Base-by-base conservation (phyloP, 2,888 invertebrate species). In the Melieria picta region DNA sequence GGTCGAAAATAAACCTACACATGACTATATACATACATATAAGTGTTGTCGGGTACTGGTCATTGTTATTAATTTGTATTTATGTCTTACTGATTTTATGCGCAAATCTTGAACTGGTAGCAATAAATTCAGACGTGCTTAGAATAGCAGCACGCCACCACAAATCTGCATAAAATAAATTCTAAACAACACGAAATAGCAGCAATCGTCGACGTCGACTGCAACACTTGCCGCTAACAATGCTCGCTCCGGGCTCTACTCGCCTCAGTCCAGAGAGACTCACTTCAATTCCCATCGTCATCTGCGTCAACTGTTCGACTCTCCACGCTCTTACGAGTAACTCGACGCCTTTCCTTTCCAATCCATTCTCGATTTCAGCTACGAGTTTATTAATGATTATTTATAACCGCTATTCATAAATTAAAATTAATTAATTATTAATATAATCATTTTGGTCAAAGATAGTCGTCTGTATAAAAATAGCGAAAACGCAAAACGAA, bases 341-440 rank as follows among this genome's bases (percentile, higher is more conserved):
- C 16, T 16, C 55, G 16, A 13, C 56, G 56, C 11, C 67, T 60
- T 74, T 65, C 16, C 16, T 45, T 63, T 72, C 69, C 67, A 60
- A 52, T 64, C 65, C 45, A 63, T 65, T 68, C 46, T 70, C 55
- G 43, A 67, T 63, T 30, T 30, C 30, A 30, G 30, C 30, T 30
- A n/a, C n/a, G 46, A 58, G 70, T 82, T 83, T 83, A 81, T 84
- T 83, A 83, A 82, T 82, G 80, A 80, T 81, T 81, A 80, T 83
- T 82, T 82, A 82, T 79, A 81, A 78, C 82, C 79, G 82, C 81
- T 81, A 82, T 82, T 82, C 81, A 83, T 81, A 82, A 82, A 83
- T 80, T 82, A 69, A 81, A 81, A 81, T 82, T 82, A 83, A 83
- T 84, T 84, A 83, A 82, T 82, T 82, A 81, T 80, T 83, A 80